These are phyloP conservation scores for Uloborus diversus DNA, from an alignment of 1,140 invertebrate genomes.

Conservation along the genomic window DNA sequence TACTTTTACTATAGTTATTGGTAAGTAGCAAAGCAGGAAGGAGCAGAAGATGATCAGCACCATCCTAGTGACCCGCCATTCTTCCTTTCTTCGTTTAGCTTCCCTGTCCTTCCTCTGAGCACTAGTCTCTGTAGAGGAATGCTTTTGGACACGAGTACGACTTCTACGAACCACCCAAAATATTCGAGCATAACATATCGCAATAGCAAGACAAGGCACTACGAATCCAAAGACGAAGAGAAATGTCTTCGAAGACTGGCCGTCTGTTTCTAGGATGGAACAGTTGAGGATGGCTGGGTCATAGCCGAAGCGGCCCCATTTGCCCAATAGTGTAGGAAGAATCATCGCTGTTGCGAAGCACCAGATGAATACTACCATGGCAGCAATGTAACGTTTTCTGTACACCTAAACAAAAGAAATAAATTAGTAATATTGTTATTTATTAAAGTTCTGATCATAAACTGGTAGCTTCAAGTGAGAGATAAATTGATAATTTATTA, in stretches of 20 bases:
- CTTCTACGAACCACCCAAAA: slow-evolving; percentile 78
- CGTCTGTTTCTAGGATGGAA: slow-evolving; percentile 71
- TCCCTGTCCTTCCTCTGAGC: slow-evolving; percentile 28
- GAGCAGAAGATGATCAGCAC: slow-evolving; percentile 87
- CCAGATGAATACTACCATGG: slow-evolving; percentile 74
- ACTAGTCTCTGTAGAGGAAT: slow-evolving; percentile 22
- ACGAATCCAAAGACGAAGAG: slow-evolving; percentile 84
- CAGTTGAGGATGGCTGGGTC: slow-evolving; percentile 66
- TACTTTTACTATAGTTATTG: slow-evolving; percentile 86
- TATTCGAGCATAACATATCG: slow-evolving; percentile 84
- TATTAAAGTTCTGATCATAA: too few relatives aligned
- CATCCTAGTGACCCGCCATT: slow-evolving; percentile 76
- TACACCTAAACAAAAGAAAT: slow-evolving; percentile 46
- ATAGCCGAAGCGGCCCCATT: slow-evolving; percentile 83
- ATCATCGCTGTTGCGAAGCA: slow-evolving; percentile 73
- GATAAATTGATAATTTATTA: too few relatives aligned
- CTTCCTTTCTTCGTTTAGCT: slow-evolving; percentile 57
- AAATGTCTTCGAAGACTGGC: slow-evolving; percentile 82
- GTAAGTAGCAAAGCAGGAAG: slow-evolving; percentile 84
- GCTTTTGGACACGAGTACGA: slow-evolving; percentile 23
- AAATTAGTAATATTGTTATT: slow-evolving; percentile 5
- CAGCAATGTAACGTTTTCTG: slow-evolving; percentile 41
- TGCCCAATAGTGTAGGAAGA: slow-evolving; percentile 78
- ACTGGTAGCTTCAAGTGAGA: too few relatives aligned
- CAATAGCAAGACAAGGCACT: slow-evolving; percentile 82